A percentile compares a stretch with the other conserved stretches of the same genome.
phyloP scores from a whole-genome alignment of 2,113 vertebrate genomes.

The Thymallus thymallus region DNA sequence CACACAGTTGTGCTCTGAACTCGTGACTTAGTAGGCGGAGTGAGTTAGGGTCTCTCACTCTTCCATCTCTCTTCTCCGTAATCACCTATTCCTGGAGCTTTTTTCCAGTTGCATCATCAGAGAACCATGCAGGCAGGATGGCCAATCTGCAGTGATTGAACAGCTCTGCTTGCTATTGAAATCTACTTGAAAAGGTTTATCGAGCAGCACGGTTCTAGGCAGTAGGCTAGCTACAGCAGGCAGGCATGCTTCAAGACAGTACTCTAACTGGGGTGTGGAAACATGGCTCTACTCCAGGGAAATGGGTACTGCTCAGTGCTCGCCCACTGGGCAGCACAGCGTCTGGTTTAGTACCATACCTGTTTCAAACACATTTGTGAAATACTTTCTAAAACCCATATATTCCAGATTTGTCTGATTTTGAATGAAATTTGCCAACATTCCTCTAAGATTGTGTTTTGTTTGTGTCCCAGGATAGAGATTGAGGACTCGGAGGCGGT shows the following conservation, averaged over 20 bases:
- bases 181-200: conserved; percentile 67
- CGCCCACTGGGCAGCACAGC: neutral
- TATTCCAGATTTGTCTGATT: too few relatives aligned
- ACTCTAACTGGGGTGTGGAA: conserved; percentile 1
- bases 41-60: conserved; percentile 52
- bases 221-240: neutral
- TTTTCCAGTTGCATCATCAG: conserved; percentile 80
- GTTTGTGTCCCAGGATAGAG: conserved; percentile 82
- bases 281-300: neutral
- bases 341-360: neutral
- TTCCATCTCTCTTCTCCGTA: conserved; percentile 56
- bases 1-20: conserved; percentile 39
- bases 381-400: too few relatives aligned
- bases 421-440: neutral
- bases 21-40: conserved; percentile 42
- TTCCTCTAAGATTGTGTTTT: neutral
- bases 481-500: conserved; percentile 98
- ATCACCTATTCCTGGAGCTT: conserved; percentile 79
- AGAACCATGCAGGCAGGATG: conserved; percentile 67
- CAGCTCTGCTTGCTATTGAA: conserved; percentile 69
- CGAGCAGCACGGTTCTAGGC: neutral
- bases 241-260: conserved; percentile 3
- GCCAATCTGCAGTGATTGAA: conserved; percentile 63
- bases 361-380: too few relatives aligned
- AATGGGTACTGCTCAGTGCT: neutral